Evolutionary conservation across 1,140 invertebrate genomes (phyloP), one percentile per base, ranked within the genome.

Genomic region (Neuroterus valhalla): DNA sequence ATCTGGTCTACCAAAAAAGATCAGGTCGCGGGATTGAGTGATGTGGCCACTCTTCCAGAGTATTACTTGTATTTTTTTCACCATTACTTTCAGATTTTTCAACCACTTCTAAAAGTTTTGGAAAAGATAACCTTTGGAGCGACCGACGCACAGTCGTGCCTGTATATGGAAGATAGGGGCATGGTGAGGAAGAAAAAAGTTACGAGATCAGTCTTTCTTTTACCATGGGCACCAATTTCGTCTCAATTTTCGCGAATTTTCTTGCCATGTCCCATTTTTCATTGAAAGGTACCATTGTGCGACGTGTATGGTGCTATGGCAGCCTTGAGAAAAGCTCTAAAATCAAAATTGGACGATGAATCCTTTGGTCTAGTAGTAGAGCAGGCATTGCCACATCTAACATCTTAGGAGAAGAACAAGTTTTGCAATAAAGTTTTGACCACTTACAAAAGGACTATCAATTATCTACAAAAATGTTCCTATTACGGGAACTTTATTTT

Each of bases 1-100:
- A 73, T 79, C 19, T 76, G 74, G 74, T 68, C 68, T 42, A 76
- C 76, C 66, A 72, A 76, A 31, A 42, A 15, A 43, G 50, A 50
- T 15, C 48, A 76, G 44, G 38, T 55, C 71, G 15, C 76, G 48
- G 62, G 71, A 71, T 26, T 76, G 10, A 55, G 44, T 17, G 12
- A 46, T 50, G 23, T 42, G 21, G 0, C 50, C 0, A 70, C 71
- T 55, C 67, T 50, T 68, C 45, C 42, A 48, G 66, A 76, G 74
- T 71, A 31, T 68, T 76, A 76, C 66, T 71, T 76, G 50, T 76
- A 79, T 70, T 79, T 79, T 71, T 43, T 78, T 15, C 70, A 78
- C 38, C 75, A 76, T 70, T 76, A 70, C 43, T 48, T 75, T 44
- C 66, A 42, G 21, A 5, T 75, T 14, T 70, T 67, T 23, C 11